Conservation (phyloP, 2,113 vertebrate species). For the Aramus guarauna region DNA sequence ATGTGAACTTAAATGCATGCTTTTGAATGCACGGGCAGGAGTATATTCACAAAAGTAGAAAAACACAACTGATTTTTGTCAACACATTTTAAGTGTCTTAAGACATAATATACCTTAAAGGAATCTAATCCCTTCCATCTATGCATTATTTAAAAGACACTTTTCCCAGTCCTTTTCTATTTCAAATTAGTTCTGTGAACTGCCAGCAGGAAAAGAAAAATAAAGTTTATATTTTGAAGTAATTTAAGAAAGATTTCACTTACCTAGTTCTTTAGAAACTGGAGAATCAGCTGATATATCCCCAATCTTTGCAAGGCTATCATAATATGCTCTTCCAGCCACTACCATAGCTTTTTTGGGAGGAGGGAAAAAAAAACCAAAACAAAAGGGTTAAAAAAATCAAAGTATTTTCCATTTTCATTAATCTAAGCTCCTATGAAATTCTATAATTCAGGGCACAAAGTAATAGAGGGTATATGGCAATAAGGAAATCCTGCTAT, state of each 20-base stretch:
- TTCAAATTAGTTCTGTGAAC: neutral
- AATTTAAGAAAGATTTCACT: slow-evolving; percentile 46
- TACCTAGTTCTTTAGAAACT: slow-evolving; percentile 92
- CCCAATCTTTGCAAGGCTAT: slow-evolving; percentile 91
- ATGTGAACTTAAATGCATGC: neutral
- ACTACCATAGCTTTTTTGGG: slow-evolving; percentile 83
- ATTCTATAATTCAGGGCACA: neutral
- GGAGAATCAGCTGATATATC: slow-evolving; percentile 89
- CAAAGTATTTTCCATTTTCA: neutral
- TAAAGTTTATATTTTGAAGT: neutral
- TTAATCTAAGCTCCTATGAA: neutral
- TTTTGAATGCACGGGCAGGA: neutral
- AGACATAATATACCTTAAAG: neutral
- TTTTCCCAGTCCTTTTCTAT: neutral
- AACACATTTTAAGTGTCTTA: neutral
- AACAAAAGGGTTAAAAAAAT: neutral
- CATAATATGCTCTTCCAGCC: slow-evolving; percentile 91
- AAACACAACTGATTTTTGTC: neutral
- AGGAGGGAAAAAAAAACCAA: neutral
- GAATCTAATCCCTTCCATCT: neutral
- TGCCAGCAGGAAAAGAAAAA: neutral
- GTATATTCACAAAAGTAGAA: neutral
- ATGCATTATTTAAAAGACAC: neutral
- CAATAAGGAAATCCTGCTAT: neutral
- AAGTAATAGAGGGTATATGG: neutral